Evolutionary conservation across 1,140 invertebrate genomes (phyloP), one percentile per base, ranked within the genome.

Genomic region (Ceratina japonica): DNA sequence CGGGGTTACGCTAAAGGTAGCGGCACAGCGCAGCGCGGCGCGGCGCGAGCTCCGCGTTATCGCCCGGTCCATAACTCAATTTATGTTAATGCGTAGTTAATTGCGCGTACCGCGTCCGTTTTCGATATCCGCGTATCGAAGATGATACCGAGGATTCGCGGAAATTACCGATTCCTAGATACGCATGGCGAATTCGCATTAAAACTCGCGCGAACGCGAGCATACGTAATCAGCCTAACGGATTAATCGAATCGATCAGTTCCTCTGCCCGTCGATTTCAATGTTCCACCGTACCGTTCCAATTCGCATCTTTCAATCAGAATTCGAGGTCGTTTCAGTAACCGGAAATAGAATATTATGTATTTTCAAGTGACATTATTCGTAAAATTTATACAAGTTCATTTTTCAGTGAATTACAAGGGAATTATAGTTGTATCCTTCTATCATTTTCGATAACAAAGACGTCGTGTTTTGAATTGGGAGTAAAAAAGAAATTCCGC

Each of bases 1-100:
- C 68, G 75, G 31, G 37, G 8, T 72, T 27, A 22, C 75, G 59
- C 59, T 31, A 72, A 78, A 78, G 59, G 68, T 49, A 72, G 24
- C 49, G 54, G 16, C 27, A 31, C 4, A 31, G 27, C 27, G 27
- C 27, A 31, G 27, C 4, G 27, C n/a, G n/a, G n/a, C n/a, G n/a
- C n/a, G n/a, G n/a, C n/a, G 27, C 4, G 27, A 4, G 22, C 16
- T n/a, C 3, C 49, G 27, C n/a, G 58, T 63, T 72, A 77, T 78
- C 59, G 24, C 37, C 37, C 31, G 20, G 51, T 10, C 68, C 59
- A 63, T 72, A 78, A 78, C 70, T 78, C 68, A 72, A 71, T 78
- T 71, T 78, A 78, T 78, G 75, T 78, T 78, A 78, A 78, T 72
- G 75, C 59, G 20, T 72, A 56, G 75, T 78, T 72, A 78, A 78